phyloP scores from a whole-genome alignment of 1,140 invertebrate species.

The Camponotus pennsylvanicus region DNA sequence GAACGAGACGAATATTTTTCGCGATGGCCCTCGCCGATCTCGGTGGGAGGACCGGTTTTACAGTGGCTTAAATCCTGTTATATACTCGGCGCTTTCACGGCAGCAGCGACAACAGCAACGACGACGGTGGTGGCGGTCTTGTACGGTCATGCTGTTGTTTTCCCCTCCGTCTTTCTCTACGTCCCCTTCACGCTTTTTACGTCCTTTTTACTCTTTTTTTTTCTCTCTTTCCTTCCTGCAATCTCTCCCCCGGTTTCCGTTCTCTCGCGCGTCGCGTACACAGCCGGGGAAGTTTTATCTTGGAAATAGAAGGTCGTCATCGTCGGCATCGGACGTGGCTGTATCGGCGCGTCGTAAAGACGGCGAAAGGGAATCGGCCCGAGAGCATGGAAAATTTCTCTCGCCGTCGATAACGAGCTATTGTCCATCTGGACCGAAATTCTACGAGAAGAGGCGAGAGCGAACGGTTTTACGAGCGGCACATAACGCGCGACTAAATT shows the following conservation, averaged over 20 bases:
- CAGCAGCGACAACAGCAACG: slow-evolving; percentile 38
- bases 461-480: slow-evolving; percentile 34
- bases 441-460: slow-evolving; percentile 45
- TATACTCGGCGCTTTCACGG: slow-evolving; percentile 70
- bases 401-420: slow-evolving; percentile 66
- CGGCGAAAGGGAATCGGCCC: slow-evolving; percentile 16
- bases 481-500: slow-evolving; percentile 14
- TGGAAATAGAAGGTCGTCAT: slow-evolving; percentile 62
- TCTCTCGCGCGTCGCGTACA: background rate
- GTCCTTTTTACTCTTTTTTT: slow-evolving; percentile 17
- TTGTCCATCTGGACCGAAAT: slow-evolving; percentile 53
- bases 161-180: background rate
- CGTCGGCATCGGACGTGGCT: slow-evolving; percentile 26
- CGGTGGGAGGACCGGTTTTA: slow-evolving; percentile 77
- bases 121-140: background rate
- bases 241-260: background rate
- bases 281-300: slow-evolving; percentile 37
- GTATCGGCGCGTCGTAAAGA: slow-evolving; percentile 59
- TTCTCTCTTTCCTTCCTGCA: slow-evolving; percentile 5
- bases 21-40: slow-evolving; percentile 66
- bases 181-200: slow-evolving; percentile 45
- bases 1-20: slow-evolving; percentile 73
- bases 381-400: slow-evolving; percentile 46
- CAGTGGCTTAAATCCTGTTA: slow-evolving; percentile 78
- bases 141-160: slow-evolving; percentile 41